Conservation (phyloP, 2,888 invertebrate species). For the Dascillus cervinus region DNA sequence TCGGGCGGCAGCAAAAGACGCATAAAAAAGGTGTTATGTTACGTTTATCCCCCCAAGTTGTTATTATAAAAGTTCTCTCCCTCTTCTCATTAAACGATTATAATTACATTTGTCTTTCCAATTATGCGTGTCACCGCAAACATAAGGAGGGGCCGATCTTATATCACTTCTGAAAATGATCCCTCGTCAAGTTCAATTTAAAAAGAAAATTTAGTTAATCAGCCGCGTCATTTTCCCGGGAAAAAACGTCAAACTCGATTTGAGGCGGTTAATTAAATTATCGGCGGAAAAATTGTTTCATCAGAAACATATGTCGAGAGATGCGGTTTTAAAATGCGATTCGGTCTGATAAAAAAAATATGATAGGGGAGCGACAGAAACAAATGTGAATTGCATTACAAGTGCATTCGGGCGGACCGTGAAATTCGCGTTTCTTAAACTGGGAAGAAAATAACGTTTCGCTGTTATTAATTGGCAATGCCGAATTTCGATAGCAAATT, state of each 20-base stretch:
- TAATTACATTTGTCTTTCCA: constrained; percentile 37
- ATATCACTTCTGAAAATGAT: constrained; percentile 22
- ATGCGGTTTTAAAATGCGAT: constrained; percentile 43
- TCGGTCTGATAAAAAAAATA: constrained; percentile 35
- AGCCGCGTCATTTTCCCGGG: constrained; percentile 12
- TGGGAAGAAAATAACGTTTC: too few relatives aligned
- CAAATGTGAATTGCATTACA: constrained; percentile 44
- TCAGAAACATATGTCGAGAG: constrained; percentile 40
- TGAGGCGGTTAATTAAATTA: constrained; percentile 5
- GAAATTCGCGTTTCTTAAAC: constrained; percentile 9
- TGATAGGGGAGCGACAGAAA: constrained; percentile 39
- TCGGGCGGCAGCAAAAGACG: too few relatives aligned
- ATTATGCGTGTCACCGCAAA: constrained; percentile 34
- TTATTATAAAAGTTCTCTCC: constrained; percentile 19
- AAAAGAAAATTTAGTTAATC: constrained; percentile 30
- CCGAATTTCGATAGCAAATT: too few relatives aligned
- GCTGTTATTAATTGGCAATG: too few relatives aligned
- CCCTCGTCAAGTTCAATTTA: constrained; percentile 24
- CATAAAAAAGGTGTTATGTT: too few relatives aligned
- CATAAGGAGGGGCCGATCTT: constrained; percentile 26
- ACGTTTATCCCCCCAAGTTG: too few relatives aligned
- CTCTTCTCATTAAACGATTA: constrained; percentile 33
- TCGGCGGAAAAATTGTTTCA: too few relatives aligned
- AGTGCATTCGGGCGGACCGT: constrained; percentile 37
- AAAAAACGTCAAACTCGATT: too few relatives aligned